These are phyloP conservation scores for Egretta garzetta DNA, from an alignment of 2,113 vertebrate genomes.

Conservation along the genomic window DNA sequence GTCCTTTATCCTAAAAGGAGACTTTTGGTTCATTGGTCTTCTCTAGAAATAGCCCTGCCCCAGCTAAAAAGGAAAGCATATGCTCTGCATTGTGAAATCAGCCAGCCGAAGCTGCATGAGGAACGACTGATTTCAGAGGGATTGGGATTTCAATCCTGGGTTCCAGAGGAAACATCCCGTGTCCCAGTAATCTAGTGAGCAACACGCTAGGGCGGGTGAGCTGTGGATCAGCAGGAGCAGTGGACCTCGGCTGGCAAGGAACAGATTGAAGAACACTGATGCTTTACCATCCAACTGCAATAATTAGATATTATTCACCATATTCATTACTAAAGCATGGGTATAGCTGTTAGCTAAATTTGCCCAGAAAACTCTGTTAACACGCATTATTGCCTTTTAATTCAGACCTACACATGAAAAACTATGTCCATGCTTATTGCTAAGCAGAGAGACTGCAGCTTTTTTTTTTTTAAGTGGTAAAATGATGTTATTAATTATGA, in stretches of 20 bases:
- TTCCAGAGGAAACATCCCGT: not conserved
- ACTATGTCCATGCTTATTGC: not conserved
- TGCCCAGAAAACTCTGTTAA: not conserved
- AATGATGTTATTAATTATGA: not conserved
- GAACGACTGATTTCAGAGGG: not conserved
- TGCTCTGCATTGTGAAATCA: not conserved
- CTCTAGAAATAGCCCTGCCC: not conserved
- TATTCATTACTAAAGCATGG: not conserved
- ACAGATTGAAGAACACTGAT: not conserved
- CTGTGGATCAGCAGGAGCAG: not conserved
- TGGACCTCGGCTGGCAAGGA: not conserved
- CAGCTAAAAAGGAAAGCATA: not conserved
- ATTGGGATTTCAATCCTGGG: not conserved
- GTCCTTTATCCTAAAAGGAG: not conserved
- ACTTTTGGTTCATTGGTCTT: not conserved
- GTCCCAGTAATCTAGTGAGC: not conserved
- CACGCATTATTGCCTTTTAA: not conserved
- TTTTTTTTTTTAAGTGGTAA: not conserved
- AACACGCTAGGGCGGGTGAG: accelerated
- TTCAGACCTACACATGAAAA: not conserved
- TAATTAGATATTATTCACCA: not conserved
- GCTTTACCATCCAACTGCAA: not conserved
- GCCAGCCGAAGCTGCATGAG: not conserved
- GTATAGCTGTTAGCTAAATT: not conserved
- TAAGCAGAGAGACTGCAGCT: not conserved